Conservation (phyloP, 2,888 invertebrate genomes). For the Phymatocera aterrima region DNA sequence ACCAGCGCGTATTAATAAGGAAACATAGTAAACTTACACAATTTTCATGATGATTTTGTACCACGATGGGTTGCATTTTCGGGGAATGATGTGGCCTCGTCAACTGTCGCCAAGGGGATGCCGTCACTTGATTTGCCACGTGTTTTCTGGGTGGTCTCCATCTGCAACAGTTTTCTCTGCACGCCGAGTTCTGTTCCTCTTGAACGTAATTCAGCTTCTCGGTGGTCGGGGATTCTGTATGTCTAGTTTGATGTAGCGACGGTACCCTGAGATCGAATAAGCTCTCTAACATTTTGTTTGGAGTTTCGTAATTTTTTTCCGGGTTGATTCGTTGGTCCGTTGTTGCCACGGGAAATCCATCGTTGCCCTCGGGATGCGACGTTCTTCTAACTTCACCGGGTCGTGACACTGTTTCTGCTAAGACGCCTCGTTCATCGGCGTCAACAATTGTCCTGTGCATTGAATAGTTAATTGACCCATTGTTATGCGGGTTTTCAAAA, state of each 20-base stretch:
- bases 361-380: neutral
- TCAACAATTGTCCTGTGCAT: neutral
- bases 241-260: constrained; percentile 3
- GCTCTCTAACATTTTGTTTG: constrained; percentile 24
- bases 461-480: constrained; percentile 23
- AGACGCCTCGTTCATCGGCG: neutral
- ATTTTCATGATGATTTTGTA: constrained; percentile 32
- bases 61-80: constrained; percentile 58
- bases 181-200: neutral
- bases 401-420: neutral
- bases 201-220: constrained; percentile 24
- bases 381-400: constrained; percentile 1
- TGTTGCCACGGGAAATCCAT: neutral
- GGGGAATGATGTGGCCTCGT: constrained; percentile 69
- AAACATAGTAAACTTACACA: constrained; percentile 21
- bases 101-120: constrained; percentile 70
- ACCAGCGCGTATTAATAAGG: neutral
- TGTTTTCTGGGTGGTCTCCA: constrained; percentile 58
- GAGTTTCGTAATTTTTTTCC: constrained; percentile 19
- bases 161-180: constrained; percentile 40
- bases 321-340: neutral
- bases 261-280: constrained; percentile 41
- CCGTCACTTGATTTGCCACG: constrained; percentile 69
- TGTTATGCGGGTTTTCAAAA: neutral
- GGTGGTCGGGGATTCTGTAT: neutral